Evolutionary conservation across 2,888 invertebrate species (phyloP).

Genomic region (Tachystola acroxantha): DNA sequence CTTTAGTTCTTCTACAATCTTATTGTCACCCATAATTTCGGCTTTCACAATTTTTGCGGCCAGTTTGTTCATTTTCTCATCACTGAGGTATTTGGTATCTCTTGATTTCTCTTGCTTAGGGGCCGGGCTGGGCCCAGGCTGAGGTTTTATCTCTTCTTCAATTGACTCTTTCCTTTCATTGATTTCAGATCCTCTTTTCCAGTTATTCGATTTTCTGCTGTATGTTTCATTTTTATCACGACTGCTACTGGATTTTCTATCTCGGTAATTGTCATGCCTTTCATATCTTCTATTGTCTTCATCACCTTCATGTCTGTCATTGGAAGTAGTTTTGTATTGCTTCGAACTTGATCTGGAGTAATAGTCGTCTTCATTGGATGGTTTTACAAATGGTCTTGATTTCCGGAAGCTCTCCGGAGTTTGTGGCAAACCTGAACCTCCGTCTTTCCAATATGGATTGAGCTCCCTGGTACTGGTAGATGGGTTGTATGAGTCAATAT

Average conservation of each 20-base stretch:
- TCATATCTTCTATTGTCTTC: slow-evolving; percentile 10
- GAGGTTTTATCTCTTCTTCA: slow-evolving; percentile 5
- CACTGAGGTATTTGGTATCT: slow-evolving; percentile 73
- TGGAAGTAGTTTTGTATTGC: neutral
- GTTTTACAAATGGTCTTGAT: slow-evolving; percentile 55
- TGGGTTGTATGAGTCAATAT: slow-evolving; percentile 81
- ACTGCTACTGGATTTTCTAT: neutral
- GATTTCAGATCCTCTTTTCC: slow-evolving; percentile 31
- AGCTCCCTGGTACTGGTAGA: slow-evolving; percentile 86
- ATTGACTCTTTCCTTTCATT: slow-evolving; percentile 6
- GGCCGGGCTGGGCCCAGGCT: slow-evolving; percentile 1
- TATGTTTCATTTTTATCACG: slow-evolving; percentile 8
- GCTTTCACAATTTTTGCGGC: slow-evolving; percentile 95
- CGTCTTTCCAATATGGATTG: slow-evolving; percentile 95
- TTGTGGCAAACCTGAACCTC: slow-evolving; percentile 89
- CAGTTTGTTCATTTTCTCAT: slow-evolving; percentile 93
- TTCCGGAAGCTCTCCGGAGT: slow-evolving; percentile 50
- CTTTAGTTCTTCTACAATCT: slow-evolving; percentile 84
- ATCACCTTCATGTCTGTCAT: neutral
- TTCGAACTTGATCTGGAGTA: slow-evolving; percentile 28
- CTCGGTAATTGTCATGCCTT: neutral
- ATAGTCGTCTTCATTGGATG: slow-evolving; percentile 46
- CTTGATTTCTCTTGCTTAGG: slow-evolving; percentile 16
- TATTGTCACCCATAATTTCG: slow-evolving; percentile 92
- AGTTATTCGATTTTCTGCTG: slow-evolving; percentile 27